Conservation (phyloP, 1,140 invertebrate species). For the Heliothis subflexa region DNA sequence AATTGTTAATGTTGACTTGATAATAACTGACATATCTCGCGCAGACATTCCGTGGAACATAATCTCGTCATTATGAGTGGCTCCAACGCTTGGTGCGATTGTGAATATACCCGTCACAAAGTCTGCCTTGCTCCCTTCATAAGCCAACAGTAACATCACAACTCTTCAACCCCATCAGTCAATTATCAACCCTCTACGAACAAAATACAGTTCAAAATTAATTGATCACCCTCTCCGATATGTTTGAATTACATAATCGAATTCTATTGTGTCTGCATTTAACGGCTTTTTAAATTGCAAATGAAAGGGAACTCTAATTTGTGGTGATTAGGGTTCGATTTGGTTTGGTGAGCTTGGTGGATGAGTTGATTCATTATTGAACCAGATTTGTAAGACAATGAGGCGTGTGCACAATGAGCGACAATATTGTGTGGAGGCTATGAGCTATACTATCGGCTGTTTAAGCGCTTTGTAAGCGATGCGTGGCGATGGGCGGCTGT, state of each 20-base stretch:
- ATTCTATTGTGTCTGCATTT: conserved; percentile 43
- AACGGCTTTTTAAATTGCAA: conserved; percentile 34
- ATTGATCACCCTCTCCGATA: conserved; percentile 10
- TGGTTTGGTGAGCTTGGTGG: not conserved
- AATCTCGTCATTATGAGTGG: conserved; percentile 46
- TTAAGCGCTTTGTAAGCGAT: conserved; percentile 45
- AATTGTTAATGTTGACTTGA: conserved; percentile 10
- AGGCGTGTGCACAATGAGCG: conserved; percentile 14
- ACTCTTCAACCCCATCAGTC: conserved; percentile 1
- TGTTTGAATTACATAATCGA: conserved; percentile 42
- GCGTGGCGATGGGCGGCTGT: not conserved
- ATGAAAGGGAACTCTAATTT: conserved; percentile 13
- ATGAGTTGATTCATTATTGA: conserved; percentile 40
- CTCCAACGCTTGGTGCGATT: conserved; percentile 36
- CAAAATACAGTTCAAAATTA: conserved; percentile 30
- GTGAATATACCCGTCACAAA: conserved; percentile 45
- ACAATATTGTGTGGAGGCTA: conserved; percentile 34
- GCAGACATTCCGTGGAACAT: conserved; percentile 44
- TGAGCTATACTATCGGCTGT: not conserved
- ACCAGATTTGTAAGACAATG: conserved; percentile 34
- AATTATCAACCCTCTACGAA: conserved; percentile 26
- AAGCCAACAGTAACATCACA: not conserved
- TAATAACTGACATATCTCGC: conserved; percentile 43
- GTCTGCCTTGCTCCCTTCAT: conserved; percentile 27
- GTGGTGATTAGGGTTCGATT: not conserved